Conservation (phyloP, 1,140 invertebrate species). For the Cydia fagiglandana region DNA sequence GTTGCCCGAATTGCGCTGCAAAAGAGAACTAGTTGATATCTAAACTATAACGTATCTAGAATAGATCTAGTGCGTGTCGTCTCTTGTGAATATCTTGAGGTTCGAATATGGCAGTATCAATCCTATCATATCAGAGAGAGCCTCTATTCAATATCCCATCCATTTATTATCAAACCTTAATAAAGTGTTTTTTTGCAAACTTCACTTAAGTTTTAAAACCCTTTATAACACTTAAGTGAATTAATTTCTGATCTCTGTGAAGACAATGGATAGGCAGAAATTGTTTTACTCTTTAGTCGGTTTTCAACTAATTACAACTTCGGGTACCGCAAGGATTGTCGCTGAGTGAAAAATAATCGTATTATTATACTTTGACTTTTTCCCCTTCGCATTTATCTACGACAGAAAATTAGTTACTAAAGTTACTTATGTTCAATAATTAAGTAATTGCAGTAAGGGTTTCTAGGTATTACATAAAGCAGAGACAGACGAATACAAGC, state of each 20-base stretch:
- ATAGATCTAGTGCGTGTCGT: too few relatives aligned
- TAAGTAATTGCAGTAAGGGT: too few relatives aligned
- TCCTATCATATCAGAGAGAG: background rate
- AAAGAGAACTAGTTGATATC: too few relatives aligned
- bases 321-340: conserved; percentile 38
- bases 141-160: background rate
- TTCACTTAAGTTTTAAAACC: conserved; percentile 18
- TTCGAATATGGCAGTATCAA: too few relatives aligned
- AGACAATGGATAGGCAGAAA: conserved; percentile 36
- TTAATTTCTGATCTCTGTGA: conserved; percentile 31
- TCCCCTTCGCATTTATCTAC: background rate
- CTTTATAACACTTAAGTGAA: conserved; percentile 30
- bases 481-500: too few relatives aligned
- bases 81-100: too few relatives aligned
- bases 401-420: background rate
- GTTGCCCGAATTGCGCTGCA: too few relatives aligned
- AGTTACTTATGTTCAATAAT: background rate
- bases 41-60: too few relatives aligned
- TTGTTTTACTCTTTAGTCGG: conserved; percentile 42
- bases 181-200: conserved; percentile 15
- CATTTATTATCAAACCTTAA: background rate
- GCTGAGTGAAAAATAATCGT: conserved; percentile 7
- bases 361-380: conserved; percentile 12
- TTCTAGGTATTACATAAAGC: too few relatives aligned
- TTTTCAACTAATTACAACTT: conserved; percentile 46